phyloP scores from a whole-genome alignment of 2,113 vertebrate genomes.

The Lophius piscatorius region DNA sequence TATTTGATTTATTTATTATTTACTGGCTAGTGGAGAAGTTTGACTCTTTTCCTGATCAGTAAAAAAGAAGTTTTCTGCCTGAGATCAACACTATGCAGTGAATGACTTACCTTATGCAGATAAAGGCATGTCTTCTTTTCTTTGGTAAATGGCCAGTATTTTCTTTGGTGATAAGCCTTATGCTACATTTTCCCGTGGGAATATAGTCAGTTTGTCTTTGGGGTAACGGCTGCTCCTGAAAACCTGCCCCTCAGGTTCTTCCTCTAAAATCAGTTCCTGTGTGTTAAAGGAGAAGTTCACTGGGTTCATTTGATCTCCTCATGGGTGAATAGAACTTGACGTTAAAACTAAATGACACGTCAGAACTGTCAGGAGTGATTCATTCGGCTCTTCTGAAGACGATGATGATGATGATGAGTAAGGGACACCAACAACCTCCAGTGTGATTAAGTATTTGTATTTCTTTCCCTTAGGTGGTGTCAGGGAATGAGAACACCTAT shows the following conservation, averaged over 20 bases:
- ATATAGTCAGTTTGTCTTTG: neutral
- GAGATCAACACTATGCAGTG: constrained; percentile 7
- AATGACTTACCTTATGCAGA: constrained; percentile 21
- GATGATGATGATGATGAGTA: no score
- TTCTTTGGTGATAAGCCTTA: constrained; percentile 15
- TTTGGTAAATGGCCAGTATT: constrained; percentile 23
- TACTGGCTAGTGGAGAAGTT: neutral
- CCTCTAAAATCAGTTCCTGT: constrained; percentile 7
- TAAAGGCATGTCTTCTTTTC: constrained; percentile 1
- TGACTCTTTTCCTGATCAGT: no score
- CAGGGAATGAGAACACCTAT: constrained; percentile 90
- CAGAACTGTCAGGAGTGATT: constrained; percentile 11
- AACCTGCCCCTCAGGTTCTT: constrained; percentile 4
- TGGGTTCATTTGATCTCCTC: constrained; percentile 3
- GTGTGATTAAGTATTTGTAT: constrained; percentile 29
- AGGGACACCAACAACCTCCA: neutral
- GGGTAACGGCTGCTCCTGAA: neutral
- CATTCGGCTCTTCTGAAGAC: constrained; percentile 13
- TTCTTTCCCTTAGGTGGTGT: constrained; percentile 83
- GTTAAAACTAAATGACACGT: constrained; percentile 17
- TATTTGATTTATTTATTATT: constrained; percentile 19
- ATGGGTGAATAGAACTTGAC: constrained; percentile 17
- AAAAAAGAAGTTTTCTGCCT: neutral
- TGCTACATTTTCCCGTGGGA: constrained; percentile 9
- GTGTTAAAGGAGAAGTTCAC: constrained; percentile 15